Evolutionary conservation across 1,140 invertebrate genomes (phyloP).

Genomic region (Pseudomyrmex gracilis): DNA sequence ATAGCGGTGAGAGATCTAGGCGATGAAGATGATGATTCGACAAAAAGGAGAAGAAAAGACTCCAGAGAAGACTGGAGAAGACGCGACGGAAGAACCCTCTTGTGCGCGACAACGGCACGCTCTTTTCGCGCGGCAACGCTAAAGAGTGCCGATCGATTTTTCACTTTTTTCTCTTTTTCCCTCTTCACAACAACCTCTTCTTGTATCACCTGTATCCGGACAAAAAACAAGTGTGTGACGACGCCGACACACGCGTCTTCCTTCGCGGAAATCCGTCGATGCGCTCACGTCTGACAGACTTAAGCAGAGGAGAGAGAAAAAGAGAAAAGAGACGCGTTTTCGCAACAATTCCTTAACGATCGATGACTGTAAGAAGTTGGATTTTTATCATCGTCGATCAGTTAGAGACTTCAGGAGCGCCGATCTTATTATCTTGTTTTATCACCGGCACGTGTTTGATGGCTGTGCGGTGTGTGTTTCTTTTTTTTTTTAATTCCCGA

Average conservation of each 20-base stretch:
- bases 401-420: constrained; percentile 23
- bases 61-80: constrained; percentile 59
- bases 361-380: no score
- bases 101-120: constrained; percentile 18
- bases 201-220: neutral
- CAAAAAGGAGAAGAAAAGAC: constrained; percentile 45
- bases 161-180: neutral
- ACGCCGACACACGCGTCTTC: neutral
- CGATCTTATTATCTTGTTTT: constrained; percentile 28
- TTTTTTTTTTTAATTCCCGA: neutral
- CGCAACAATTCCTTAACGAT: constrained; percentile 3
- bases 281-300: no score
- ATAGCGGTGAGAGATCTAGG: constrained; percentile 40
- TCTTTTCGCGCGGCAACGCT: constrained; percentile 25
- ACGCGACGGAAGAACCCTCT: constrained; percentile 36
- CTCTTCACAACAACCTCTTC: neutral
- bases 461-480: neutral
- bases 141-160: constrained; percentile 3
- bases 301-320: no score
- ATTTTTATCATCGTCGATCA: neutral
- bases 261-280: neutral
- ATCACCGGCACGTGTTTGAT: neutral
- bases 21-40: constrained; percentile 64
- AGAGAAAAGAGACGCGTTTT: neutral
- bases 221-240: neutral